Evolutionary conservation across 2,888 invertebrate species (phyloP), one percentile per base, ranked within the genome.

Genomic region (Gerris lacustris): DNA sequence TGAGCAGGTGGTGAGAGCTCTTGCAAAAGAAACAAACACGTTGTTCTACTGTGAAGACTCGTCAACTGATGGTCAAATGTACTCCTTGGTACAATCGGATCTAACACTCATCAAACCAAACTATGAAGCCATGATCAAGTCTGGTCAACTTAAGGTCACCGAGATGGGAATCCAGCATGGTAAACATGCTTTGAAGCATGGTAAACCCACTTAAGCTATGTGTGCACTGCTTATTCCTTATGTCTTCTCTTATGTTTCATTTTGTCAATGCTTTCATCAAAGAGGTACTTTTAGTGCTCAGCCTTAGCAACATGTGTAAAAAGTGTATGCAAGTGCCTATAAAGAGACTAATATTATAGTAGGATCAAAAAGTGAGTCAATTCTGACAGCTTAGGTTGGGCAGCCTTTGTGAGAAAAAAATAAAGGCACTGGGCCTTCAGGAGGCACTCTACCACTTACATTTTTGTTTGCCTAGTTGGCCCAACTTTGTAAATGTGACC

Each of bases 91-190:
- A 69, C 87, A 87, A 73, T 82, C 85, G 69, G 93, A 95, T 81
- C 82, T 95, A 69, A 86, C 89, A 0, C 83, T 86, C 74, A 92
- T 94, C 73, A 90, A 90, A 79, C 94, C 94, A 0, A 92, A 92
- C 80, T 94, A 94, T 79, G 94, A 94, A 77, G 89, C 89, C 2
- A 91, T 93, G 92, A 89, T 92, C 74, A 91, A 88, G 80, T 88
- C 89, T 72, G 93, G 93, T 0, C 88, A 88, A 74, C 81, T 93
- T 9, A 89, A 91, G 80, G 86, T 92, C 70, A 91, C 92, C 0
- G 93, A 93, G 78, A 89, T 91, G 86, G 91, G 92, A 5, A 86
- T 91, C 72, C 89, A 91, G 77, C 91, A 91, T 79, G 86, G 91
- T 89, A 82, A 83, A 82, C 81, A 67, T 44, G 63, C 66, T 44